phyloP scores from a whole-genome alignment of 2,113 vertebrate genomes.

The Spheniscus mendiculus region DNA sequence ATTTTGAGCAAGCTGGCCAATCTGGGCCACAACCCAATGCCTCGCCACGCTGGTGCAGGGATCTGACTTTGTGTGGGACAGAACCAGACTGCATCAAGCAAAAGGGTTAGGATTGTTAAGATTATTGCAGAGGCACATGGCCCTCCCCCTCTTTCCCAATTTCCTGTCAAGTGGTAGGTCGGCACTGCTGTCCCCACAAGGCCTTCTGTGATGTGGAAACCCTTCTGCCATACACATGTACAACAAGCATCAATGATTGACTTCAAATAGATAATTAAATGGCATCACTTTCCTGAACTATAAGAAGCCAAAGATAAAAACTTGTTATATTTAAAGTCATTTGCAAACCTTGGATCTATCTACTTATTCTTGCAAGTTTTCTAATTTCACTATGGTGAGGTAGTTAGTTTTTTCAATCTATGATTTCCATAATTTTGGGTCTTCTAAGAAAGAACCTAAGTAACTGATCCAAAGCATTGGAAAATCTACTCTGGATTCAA shows the following conservation, averaged over 20 bases:
- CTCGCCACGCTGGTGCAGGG: fast-evolving
- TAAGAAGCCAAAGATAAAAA: neutral
- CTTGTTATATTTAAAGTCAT: neutral
- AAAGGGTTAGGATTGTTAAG: neutral
- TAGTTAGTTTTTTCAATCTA: neutral
- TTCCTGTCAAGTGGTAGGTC: neutral
- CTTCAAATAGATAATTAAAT: neutral
- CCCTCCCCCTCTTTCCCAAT: neutral
- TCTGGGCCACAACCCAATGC: neutral
- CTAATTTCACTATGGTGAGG: neutral
- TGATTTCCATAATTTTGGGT: neutral
- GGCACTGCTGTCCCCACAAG: neutral
- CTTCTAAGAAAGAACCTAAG: neutral
- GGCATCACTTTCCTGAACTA: neutral
- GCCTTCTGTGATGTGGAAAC: neutral
- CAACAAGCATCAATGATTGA: neutral
- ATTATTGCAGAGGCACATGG: neutral
- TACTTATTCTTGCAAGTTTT: neutral
- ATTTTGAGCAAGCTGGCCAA: neutral
- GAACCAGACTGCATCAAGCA: neutral
- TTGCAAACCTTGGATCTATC: neutral
- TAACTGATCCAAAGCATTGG: neutral
- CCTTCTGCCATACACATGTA: too few species aligned
- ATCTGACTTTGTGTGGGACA: neutral
- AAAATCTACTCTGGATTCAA: neutral